Base-by-base conservation (phyloP, 2,113 vertebrate genomes). In the Puffinus mauretanicus region DNA sequence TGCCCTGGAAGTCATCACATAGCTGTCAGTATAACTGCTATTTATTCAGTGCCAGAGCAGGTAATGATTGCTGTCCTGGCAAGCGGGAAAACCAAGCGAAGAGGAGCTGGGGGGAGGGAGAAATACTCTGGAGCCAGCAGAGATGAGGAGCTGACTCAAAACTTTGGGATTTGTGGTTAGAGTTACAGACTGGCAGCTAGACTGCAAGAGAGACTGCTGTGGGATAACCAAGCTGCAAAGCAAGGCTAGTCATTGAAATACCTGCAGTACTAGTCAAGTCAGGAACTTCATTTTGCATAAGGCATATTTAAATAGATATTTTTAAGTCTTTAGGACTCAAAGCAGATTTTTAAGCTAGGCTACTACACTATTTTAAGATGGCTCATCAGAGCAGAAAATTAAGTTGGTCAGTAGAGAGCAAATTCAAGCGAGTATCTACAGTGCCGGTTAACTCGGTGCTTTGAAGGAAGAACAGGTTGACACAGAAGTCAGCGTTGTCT, bases 131-230 rank as follows among this genome's bases (percentile, higher is more conserved):
- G 70, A 88, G 94, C 86, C 71, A 77, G 83, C 49, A 34, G 64
- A 73, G 80, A 61, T 7, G 73, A 62, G 86, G 80, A 92, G 83
- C 86, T 95, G 93, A 93, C 88, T 92, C 88, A 80, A 92, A 93
- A 88, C 58, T 52, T 94, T 66, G 88, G 93, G 90, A 76, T 93
- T 64, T 82, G 95, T 7, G 90, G 94, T 81, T 57, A 42, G 58
- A 92, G 70, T 24, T 30, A 26, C 49, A 42, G 84, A 14, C 65
- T 64, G 44, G 51, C 71, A 81, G 70, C n/a, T 36, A 49, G 49
- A 49, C 30, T 20, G 65, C 51, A 40, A 60, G 85, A 73, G 72
- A 73, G 62, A 25, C 55, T 21, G 40, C 4, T 40, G 87, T 51
- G 71, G 94, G 87, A 73, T 27, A n/a, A 84, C 47, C 44, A 2